Evolutionary conservation across 2,797 vertebrate species (phyloP).

Genomic region (Fringilla coelebs): DNA sequence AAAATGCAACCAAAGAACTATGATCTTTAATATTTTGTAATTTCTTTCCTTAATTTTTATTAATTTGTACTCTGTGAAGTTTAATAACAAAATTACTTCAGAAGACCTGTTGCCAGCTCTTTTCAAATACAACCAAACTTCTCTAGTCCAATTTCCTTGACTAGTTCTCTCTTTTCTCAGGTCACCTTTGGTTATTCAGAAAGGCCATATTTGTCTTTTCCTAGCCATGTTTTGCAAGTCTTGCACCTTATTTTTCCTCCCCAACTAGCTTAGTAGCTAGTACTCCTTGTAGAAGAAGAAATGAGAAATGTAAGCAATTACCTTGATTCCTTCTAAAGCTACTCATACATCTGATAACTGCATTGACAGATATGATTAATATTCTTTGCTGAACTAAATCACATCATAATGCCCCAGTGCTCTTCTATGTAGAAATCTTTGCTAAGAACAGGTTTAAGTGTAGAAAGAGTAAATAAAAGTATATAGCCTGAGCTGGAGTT

Average conservation of each 20-base stretch:
- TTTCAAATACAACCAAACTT: not conserved
- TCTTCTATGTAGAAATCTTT: not conserved
- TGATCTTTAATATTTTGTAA: not conserved
- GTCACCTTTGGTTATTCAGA: not conserved
- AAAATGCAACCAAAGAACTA: not conserved
- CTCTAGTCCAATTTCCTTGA: not conserved
- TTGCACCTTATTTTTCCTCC: not conserved
- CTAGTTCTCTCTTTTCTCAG: not conserved
- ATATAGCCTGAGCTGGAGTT: not conserved
- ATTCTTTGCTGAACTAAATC: not conserved
- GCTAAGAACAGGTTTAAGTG: not conserved
- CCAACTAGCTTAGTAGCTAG: not conserved
- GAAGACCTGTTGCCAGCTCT: not conserved
- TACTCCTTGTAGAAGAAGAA: not conserved
- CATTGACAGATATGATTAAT: not conserved
- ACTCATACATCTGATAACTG: not conserved
- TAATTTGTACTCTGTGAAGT: not conserved
- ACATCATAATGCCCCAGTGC: not conserved
- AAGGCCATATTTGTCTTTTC: not conserved
- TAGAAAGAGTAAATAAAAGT: not conserved
- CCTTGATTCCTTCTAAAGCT: not conserved
- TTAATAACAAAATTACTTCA: not conserved
- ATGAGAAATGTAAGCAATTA: not conserved
- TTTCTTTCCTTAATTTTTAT: not conserved
- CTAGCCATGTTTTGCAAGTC: not conserved